Evolutionary conservation across 2,113 vertebrate genomes (phyloP).

Genomic region (Percina caprodes): DNA sequence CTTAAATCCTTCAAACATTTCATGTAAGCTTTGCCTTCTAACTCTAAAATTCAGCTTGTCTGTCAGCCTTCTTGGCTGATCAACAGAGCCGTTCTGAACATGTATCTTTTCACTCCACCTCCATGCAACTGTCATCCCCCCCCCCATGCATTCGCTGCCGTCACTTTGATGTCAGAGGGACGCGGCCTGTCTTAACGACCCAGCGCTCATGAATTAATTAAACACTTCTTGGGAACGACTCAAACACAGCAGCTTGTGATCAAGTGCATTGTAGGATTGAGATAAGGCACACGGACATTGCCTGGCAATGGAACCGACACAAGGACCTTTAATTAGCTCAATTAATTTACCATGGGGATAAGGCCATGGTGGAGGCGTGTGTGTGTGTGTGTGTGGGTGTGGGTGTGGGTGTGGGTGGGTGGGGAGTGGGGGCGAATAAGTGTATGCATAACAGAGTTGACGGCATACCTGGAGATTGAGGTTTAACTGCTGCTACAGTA

Average conservation of each 20-base stretch:
- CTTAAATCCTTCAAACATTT: constrained; percentile 42
- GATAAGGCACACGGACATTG: constrained; percentile 76
- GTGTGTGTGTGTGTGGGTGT: constrained; percentile 7
- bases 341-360: constrained; percentile 75
- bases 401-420: not conserved
- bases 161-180: constrained; percentile 64
- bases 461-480: constrained; percentile 35
- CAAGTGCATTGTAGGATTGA: constrained; percentile 77
- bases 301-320: constrained; percentile 77
- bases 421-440: not conserved
- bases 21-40: constrained; percentile 46
- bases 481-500: constrained; percentile 34
- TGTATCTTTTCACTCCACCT: constrained; percentile 17
- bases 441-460: constrained; percentile 7
- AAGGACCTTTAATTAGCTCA: constrained; percentile 77
- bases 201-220: constrained; percentile 75
- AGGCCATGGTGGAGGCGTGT: not conserved
- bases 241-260: constrained; percentile 77
- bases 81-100: constrained; percentile 42
- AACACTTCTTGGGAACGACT: constrained; percentile 65
- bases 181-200: constrained; percentile 57
- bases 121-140: not conserved
- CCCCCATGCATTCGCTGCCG: constrained; percentile 13
- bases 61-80: constrained; percentile 48
- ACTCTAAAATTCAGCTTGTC: constrained; percentile 34